Base-by-base conservation (phyloP, 2,888 invertebrate genomes). In the Drosophila anomelani region DNA sequence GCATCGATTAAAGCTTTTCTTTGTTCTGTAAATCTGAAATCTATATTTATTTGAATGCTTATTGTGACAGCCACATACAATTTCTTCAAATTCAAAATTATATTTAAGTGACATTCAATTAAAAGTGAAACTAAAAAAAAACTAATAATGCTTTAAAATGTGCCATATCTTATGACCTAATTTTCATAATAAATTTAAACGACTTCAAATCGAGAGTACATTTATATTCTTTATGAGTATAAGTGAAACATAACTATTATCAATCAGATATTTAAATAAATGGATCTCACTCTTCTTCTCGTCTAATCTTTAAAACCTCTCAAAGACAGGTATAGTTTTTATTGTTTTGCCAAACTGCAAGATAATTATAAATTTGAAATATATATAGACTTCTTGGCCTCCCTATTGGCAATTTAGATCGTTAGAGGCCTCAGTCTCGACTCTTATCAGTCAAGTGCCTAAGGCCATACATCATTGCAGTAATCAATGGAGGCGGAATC, bases 361-460 rank as follows among this genome's bases (percentile, higher is more conserved):
- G 26, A 26, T 47, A 41, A 26, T 41, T 55, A 67, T 66, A 32
- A 66, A 9, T 26, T 15, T 46, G n/a, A 34, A 34, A 34, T 23
- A 36, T 36, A 9, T 46, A 20, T 20, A 67, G 68, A 54, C 67
- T 67, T 46, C 9, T 23, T 23, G 23, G 23, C 17, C 20, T 20
- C 34, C 60, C 10, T 6, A 26, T 23, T 58, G 34, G 17, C 17
- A 34, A 17, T 34, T 26, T 6, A 47, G 20, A 63, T 39, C 46
- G 38, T 5, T 32, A 12, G 23, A 47, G 46, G 56, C 39, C 49
- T 47, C 34, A 49, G 34, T 63, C 63, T 63, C 63, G 39, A 17
- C 26, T 64, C 67, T 67, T 67, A 67, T 67, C 67, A 67, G 67
- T 68, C 69, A 68, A 67, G 20, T 34, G 36, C 47, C 26, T 41